Conservation (phyloP, 2,113 vertebrate genomes). For the Eretmochelys imbricata region DNA sequence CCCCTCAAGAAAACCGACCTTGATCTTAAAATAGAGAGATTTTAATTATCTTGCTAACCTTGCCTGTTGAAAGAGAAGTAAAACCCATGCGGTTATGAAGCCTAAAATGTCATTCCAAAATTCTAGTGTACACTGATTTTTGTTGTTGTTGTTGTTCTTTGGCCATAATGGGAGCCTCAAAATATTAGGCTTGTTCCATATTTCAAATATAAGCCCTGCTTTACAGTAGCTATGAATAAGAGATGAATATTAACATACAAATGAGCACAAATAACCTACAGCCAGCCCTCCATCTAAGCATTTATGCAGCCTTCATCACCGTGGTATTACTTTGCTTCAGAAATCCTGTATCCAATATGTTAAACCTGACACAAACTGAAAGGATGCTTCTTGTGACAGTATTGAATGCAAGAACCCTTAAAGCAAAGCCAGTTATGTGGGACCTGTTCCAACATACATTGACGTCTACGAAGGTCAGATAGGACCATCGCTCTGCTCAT, state of each 20-base stretch:
- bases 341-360: background rate
- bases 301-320: background rate
- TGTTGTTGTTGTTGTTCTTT: too few relatives aligned
- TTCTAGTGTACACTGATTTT: background rate
- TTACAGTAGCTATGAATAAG: background rate
- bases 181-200: background rate
- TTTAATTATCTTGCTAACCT: background rate
- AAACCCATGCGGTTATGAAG: background rate
- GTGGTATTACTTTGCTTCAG: background rate
- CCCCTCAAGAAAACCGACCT: background rate
- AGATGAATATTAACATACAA: background rate
- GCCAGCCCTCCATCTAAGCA: background rate
- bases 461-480: background rate
- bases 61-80: background rate
- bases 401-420: background rate
- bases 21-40: background rate
- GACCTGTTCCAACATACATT: background rate
- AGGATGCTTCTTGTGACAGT: background rate
- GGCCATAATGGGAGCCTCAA: background rate
- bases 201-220: background rate
- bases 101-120: background rate
- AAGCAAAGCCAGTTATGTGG: background rate
- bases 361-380: background rate
- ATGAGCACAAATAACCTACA: accelerated
- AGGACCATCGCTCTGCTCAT: background rate